phyloP scores from a whole-genome alignment of 2,888 invertebrate species.

The Ceriagrion tenellum region DNA sequence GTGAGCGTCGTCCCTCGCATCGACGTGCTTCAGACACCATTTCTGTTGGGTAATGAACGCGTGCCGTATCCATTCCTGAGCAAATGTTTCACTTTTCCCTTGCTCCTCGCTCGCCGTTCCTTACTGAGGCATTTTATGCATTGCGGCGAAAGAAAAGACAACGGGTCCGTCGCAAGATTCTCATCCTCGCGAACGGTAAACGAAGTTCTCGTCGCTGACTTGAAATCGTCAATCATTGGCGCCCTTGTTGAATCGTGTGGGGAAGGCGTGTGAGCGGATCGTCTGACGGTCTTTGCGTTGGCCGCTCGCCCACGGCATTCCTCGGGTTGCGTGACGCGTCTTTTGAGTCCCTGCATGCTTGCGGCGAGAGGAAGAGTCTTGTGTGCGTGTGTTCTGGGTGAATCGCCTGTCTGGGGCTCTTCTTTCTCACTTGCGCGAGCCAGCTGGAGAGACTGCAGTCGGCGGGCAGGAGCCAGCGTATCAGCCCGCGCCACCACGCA shows the following conservation, averaged over 20 bases:
- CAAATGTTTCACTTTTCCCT: too few species aligned
- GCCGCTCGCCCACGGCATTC: not conserved
- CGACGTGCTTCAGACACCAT: too few species aligned
- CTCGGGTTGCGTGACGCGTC: constrained; percentile 5
- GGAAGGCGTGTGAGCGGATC: not conserved
- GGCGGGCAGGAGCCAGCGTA: not conserved
- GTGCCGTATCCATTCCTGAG: too few species aligned
- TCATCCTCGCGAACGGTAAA: not conserved
- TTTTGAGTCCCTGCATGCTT: not conserved
- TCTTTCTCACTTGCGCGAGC: not conserved
- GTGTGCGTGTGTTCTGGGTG: not conserved
- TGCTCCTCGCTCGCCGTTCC: too few species aligned
- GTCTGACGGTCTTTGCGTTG: not conserved
- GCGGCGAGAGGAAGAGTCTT: not conserved
- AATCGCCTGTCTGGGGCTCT: not conserved
- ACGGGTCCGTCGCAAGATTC: too few species aligned
- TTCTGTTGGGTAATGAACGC: too few species aligned
- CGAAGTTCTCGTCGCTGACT: not conserved
- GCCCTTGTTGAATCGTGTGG: not conserved
- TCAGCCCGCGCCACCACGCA: not conserved
- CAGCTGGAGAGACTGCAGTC: not conserved
- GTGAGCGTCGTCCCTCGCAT: too few species aligned
- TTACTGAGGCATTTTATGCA: too few species aligned
- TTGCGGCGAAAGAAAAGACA: too few species aligned
- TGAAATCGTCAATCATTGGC: not conserved